Evolutionary conservation across 2,888 invertebrate species (phyloP).

Genomic region (Chironomus tentans): DNA sequence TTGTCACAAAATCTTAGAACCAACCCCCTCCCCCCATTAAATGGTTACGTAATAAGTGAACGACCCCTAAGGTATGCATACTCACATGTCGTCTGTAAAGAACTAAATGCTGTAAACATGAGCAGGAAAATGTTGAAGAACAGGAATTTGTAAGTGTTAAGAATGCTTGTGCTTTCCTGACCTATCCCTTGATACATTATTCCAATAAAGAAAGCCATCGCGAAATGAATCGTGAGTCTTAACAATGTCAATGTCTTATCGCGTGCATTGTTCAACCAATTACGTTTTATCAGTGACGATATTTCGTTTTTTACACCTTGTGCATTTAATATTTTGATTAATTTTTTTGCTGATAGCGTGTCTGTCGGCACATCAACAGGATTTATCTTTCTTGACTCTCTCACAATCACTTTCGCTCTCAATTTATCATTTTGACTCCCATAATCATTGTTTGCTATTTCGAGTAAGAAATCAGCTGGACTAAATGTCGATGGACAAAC

Average conservation of each 20-base stretch:
- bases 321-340: constrained; percentile 20
- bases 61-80: no score
- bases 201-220: constrained; percentile 69
- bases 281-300: constrained; percentile 46
- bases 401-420: constrained; percentile 42
- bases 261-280: constrained; percentile 49
- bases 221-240: constrained; percentile 61
- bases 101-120: constrained; percentile 81
- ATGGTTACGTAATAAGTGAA: no score
- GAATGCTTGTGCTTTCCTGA: constrained; percentile 61
- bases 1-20: no score
- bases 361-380: neutral
- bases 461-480: constrained; percentile 67
- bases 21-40: no score
- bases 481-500: constrained; percentile 83
- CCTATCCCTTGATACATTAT: constrained; percentile 69
- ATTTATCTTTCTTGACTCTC: neutral
- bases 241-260: constrained; percentile 61
- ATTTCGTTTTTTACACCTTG: constrained; percentile 28
- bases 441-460: constrained; percentile 64
- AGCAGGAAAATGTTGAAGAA: constrained; percentile 82
- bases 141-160: constrained; percentile 71
- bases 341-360: neutral
- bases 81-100: constrained; percentile 76
- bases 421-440: constrained; percentile 46